Evolutionary conservation across 2,888 invertebrate genomes (phyloP).

Genomic region (Danaus chrysippus): DNA sequence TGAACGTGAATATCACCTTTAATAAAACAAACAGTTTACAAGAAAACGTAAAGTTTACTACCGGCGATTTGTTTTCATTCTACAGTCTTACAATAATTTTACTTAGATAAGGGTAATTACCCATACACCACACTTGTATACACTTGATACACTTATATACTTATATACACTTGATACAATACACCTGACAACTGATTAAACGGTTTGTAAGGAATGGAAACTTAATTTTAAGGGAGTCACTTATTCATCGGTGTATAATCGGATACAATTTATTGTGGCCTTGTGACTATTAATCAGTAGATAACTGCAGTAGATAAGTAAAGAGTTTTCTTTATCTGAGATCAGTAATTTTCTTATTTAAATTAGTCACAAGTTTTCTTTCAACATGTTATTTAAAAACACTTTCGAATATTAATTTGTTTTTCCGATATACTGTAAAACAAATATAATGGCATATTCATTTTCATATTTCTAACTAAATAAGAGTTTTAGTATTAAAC

Average conservation of each 20-base stretch:
- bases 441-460: not conserved
- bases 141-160: no score
- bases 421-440: not conserved
- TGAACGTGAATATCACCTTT: no score
- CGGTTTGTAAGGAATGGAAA: conserved; percentile 62
- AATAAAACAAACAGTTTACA: no score
- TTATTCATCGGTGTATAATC: conserved; percentile 67
- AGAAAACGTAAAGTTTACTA: no score
- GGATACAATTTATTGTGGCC: conserved; percentile 56
- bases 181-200: conserved; percentile 45
- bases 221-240: conserved; percentile 64
- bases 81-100: no score
- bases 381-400: not conserved
- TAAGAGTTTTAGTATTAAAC: no score
- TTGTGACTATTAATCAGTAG: conserved; percentile 50
- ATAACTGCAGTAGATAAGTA: conserved; percentile 23
- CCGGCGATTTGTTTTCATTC: no score
- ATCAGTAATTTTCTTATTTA: conserved; percentile 5
- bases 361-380: not conserved
- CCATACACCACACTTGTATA: no score
- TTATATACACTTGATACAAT: no score
- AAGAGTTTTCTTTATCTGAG: conserved; percentile 15
- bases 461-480: no score
- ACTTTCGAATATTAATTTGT: not conserved
- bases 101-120: no score